Base-by-base conservation (phyloP, 2,113 vertebrate genomes). In the Cacatua alba region DNA sequence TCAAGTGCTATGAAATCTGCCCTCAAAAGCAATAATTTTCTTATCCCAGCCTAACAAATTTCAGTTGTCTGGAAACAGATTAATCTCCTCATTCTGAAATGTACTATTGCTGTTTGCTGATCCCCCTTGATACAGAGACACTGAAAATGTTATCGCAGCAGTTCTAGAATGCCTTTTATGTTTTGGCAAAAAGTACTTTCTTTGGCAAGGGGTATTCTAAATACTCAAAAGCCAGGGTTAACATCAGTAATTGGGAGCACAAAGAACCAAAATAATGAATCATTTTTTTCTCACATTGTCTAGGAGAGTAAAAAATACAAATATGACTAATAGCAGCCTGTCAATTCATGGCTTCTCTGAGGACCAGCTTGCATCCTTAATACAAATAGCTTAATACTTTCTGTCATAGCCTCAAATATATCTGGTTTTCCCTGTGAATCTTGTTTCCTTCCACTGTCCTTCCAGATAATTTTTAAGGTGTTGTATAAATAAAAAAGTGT, bases 1-100 rank as follows among this genome's bases (percentile, higher is more conserved):
- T 94, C 92, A 92, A 97, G 79, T 94, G 82, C 88, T 89, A 88
- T 88, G 77, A 94, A 94, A 88, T 94, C 9, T 86, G 69, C 51
- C 92, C 79, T 97, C 69, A 64, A 88, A 97, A 94, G 43, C 35
- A 65, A 41, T 89, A 82, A 95, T 97, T 96, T 96, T 89, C 91
- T 93, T 88, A 70, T 95, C 70, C 60, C 79, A 93, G 84, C 29
- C 91, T 92, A 94, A 95, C 72, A 90, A 97, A 88, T 97, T 92
- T 95, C 44, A 43, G 21, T 94, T 97, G 94, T 95, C 93, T 96
- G 91, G 82, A 94, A 96, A 85, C 71, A 90, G 86, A 94, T 96
- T 95, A 94, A 94, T 97, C 86, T 94, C 37, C 76, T 96, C 65
- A 35, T 96, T 95, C 84, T 91, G 80, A 94, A 96, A 90, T 92